Evolutionary conservation across 92 coral and sea anemone species (phyloP), one percentile per base, ranked within the genome.

Genomic region (Nematostella vectensis): DNA sequence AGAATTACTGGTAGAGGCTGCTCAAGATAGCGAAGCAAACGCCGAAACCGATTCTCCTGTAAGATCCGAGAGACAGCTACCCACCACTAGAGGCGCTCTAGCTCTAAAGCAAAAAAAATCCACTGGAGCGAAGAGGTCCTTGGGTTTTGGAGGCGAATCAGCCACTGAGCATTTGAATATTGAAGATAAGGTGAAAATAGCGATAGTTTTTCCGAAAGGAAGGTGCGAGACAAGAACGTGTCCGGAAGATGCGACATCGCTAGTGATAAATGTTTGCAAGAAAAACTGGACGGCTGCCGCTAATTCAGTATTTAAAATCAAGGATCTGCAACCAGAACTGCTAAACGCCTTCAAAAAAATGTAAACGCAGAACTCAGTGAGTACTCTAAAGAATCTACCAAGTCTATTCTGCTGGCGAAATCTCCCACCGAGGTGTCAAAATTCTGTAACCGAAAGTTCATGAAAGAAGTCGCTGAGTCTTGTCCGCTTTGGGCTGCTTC

Each of bases 401-500:
- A 45, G 51, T 45, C 51, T 0, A 48, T 76, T 40, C 55, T 63
- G 15, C 59, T 59, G 30, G 77, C 59, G 12, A 76, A 56, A 36
- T 36, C 33, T 19, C 62, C 61, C 8, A 72, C 61, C 12, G 83
- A 76, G 27, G 27, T 76, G 15, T 59, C 61, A 47, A 74, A 69
- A 20, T 76, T 76, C 48, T 43, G 59, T 13, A 68, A 68, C 67
- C 52, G 62, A 22, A 16, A 44, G 19, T 37, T 60, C 10, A 11
- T 55, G 27, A 45, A 61, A 40, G 68, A 76, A 57, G 20, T 55
- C 11, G 29, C 70, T 20, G 63, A 60, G 20, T 55, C 48, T 25
- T 58, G 70, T 20, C 76, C 72, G 13, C 55, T 61, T 12, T 76
- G 71, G 83, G 27, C 71, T 62, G 59, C 72, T 38, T 69, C 65